These are phyloP conservation scores for Arnoldichthys spilopterus DNA, from an alignment of 2,797 vertebrate genomes.

Conservation along the genomic window DNA sequence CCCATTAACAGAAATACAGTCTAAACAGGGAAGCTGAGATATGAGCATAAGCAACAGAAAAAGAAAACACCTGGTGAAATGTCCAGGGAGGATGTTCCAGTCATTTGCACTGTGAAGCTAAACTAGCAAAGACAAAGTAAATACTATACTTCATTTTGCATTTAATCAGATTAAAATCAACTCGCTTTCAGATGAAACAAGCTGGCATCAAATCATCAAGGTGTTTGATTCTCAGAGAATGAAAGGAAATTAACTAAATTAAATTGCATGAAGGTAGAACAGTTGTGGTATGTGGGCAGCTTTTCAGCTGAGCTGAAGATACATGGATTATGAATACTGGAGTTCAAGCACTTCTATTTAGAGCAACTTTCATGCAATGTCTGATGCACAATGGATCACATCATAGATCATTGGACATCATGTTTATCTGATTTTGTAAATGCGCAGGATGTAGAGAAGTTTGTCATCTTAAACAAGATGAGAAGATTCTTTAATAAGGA, in stretches of 20 bases:
- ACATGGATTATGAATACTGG: not conserved
- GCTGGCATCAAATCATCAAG: not conserved
- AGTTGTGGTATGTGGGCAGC: not conserved
- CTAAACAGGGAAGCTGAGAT: not conserved
- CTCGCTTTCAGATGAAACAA: not conserved
- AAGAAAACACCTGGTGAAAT: not conserved
- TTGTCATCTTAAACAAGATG: too few species aligned
- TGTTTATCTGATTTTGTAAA: not conserved
- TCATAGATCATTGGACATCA: not conserved
- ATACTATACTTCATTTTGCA: not conserved
- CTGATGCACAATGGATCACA: not conserved
- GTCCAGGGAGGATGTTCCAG: not conserved
- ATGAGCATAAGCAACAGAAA: not conserved
- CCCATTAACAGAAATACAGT: slow-evolving; percentile 1
- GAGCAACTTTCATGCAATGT: not conserved
- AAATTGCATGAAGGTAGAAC: not conserved
- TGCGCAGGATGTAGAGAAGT: not conserved
- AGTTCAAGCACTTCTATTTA: not conserved
- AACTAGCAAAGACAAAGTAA: not conserved
- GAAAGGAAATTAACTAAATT: not conserved
- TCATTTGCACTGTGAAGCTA: not conserved
- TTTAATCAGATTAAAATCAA: slow-evolving; percentile 1
- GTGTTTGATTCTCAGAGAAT: not conserved
- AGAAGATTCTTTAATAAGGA: too few species aligned
- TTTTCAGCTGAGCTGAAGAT: not conserved